Conservation (phyloP, 1,140 invertebrate species). For the Conus betulinus region DNA sequence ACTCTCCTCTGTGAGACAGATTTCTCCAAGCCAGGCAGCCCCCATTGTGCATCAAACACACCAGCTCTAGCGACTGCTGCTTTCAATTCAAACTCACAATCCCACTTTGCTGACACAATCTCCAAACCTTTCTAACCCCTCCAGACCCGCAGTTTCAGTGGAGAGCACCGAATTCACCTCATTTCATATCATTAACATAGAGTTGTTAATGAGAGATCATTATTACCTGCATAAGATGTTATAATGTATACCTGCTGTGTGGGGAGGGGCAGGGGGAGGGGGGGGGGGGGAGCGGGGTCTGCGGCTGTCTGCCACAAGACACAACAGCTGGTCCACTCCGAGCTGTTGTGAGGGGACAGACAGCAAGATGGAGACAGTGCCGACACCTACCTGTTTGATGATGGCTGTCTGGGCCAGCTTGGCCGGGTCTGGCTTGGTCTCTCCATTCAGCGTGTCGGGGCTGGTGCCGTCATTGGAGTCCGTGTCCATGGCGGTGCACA, state of each 20-base stretch:
- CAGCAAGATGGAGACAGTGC: conserved; percentile 7
- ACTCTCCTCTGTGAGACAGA: background rate
- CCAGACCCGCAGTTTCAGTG: background rate
- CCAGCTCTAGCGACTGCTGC: background rate
- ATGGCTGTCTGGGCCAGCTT: conserved; percentile 74
- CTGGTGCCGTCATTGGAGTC: conserved; percentile 71
- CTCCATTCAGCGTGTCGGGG: conserved; percentile 68
- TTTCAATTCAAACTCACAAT: background rate
- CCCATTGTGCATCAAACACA: background rate
- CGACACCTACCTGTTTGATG: conserved; percentile 72
- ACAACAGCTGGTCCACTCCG: background rate
- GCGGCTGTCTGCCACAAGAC: background rate
- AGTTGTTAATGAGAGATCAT: conserved; percentile 70
- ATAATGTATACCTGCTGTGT: conserved; percentile 55
- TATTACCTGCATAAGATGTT: conserved; percentile 59
- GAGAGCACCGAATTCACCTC: conserved; percentile 27
- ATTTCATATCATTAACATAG: conserved; percentile 72
- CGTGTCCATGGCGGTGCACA: conserved; percentile 65
- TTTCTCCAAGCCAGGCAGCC: background rate
- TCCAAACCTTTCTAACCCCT: background rate
- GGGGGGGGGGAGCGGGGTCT: background rate
- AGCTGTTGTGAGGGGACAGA: background rate
- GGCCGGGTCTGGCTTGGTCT: conserved; percentile 70
- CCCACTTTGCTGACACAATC: background rate
- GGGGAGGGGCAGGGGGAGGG: conserved; percentile 10